Evolutionary conservation across 2,113 vertebrate species (phyloP), one percentile per base, ranked within the genome.

Genomic region (Burhinus oedicnemus): DNA sequence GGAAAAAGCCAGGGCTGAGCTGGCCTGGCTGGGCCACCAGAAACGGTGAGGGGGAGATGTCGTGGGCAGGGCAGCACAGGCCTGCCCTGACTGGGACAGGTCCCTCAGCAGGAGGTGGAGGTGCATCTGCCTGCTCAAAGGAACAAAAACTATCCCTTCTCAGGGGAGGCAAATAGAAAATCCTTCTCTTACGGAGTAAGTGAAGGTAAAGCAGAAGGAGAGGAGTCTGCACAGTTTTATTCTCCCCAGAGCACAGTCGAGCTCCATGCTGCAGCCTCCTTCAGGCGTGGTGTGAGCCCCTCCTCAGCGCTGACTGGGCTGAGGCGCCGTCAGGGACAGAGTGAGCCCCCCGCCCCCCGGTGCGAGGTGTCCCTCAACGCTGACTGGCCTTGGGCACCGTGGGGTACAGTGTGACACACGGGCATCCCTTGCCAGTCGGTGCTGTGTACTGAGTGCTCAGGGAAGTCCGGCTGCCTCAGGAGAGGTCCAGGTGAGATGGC

Each of bases 21-120:
- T 98, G 74, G 89, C 97, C 18, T 96, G 97, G 97, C 96, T 98
- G 87, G 81, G 93, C 51, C 97, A 97, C 6, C 97, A 23, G 30
- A 83, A 78, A 71, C 4, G 92, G 98, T 99, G 95, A 98, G 98
- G 66, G 27, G 51, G 29, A 32, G 18, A 32, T 32, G 13, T 32
- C 8, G 2, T 0, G 16, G 25, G 25, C 85, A 40, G 14, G 6
- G 3, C 26, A 5, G 5, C 17, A 5, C 13, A 11, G 8, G 22
- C 13, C 49, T 29, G 29, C 44, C 45, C 47, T 32, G 27, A 11
- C 0, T 0, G 54, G n/a, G 18, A 14, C 2, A 2, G 40, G 29
- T 13, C 38, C 38, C 13, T 49, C 26, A 11, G 64, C 38, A 7
- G 44, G 10, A 30, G 1, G 1, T 5, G 2, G 30, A 62, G 76